Evolutionary conservation across 2,797 vertebrate genomes (phyloP).

Genomic region (Enoplosus armatus): DNA sequence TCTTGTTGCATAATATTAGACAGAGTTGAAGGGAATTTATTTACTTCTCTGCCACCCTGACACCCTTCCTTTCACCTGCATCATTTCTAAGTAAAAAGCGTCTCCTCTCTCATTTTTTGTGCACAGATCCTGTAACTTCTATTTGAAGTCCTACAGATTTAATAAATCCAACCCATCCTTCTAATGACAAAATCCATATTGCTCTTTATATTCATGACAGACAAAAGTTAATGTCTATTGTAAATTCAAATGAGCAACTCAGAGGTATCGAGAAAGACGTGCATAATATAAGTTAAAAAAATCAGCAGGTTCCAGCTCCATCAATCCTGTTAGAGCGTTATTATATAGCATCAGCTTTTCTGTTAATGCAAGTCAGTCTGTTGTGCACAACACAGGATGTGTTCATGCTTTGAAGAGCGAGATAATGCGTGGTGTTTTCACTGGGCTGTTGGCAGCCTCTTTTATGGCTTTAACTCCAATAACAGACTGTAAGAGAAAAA

Average conservation of each 20-base stretch:
- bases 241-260: slow-evolving; percentile 48
- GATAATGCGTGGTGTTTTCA: slow-evolving; percentile 42
- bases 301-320: slow-evolving; percentile 31
- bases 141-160: not conserved
- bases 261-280: slow-evolving; percentile 17
- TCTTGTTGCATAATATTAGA: not conserved
- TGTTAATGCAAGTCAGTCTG: slow-evolving; percentile 51
- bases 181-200: slow-evolving; percentile 28
- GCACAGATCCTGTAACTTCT: slow-evolving; percentile 1
- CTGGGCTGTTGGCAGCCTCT: slow-evolving; percentile 26
- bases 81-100: slow-evolving; percentile 8
- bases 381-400: slow-evolving; percentile 44
- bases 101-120: not conserved
- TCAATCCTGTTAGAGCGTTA: slow-evolving; percentile 26
- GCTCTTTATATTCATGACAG: slow-evolving; percentile 12
- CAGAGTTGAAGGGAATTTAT: not conserved
- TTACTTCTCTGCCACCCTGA: not conserved
- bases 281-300: slow-evolving; percentile 21
- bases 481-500: slow-evolving; percentile 41
- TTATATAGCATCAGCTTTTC: slow-evolving; percentile 26
- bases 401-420: slow-evolving; percentile 53
- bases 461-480: slow-evolving; percentile 41
- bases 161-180: slow-evolving; percentile 27
- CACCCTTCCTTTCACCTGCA: not conserved
- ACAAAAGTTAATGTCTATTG: slow-evolving; percentile 26